A percentile compares a stretch with the other conserved stretches of the same genome.
Conservation (phyloP, 2,888 invertebrate species). For the Monochamus alternatus region DNA sequence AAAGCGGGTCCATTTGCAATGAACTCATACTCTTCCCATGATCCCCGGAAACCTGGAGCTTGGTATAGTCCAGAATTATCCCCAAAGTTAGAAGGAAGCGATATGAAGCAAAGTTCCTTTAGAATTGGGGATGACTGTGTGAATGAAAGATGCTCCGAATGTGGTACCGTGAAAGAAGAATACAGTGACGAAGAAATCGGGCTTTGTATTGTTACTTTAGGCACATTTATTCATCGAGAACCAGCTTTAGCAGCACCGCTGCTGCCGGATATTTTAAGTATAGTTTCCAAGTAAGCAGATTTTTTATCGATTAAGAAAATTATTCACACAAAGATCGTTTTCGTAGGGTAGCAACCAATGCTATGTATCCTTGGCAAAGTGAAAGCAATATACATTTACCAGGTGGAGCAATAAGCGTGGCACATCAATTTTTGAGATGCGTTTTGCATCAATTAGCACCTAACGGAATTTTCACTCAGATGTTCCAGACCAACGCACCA, state of each 20-base stretch:
- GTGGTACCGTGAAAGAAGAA: constrained; percentile 90
- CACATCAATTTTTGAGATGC: constrained; percentile 97
- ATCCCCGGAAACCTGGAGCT: constrained; percentile 73
- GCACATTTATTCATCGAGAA: constrained; percentile 97
- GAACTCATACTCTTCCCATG: constrained; percentile 73
- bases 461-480: constrained; percentile 96
- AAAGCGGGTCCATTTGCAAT: constrained; percentile 74
- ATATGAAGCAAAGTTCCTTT: constrained; percentile 77
- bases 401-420: constrained; percentile 95
- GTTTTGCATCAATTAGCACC: constrained; percentile 97
- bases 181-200: constrained; percentile 98
- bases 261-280: constrained; percentile 91
- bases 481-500: constrained; percentile 92
- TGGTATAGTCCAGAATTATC: constrained; percentile 72
- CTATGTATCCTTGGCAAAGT: constrained; percentile 91
- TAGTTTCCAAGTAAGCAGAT: constrained; percentile 85
- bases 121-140: constrained; percentile 82
- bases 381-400: constrained; percentile 92
- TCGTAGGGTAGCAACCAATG: constrained; percentile 81
- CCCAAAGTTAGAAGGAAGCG: constrained; percentile 64
- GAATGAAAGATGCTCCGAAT: constrained; percentile 88
- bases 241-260: constrained; percentile 95
- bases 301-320: neutral
- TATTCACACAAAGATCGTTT: neutral
- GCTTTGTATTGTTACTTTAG: constrained; percentile 92